phyloP scores from a whole-genome alignment of 2,113 vertebrate species.

The Pelobates fuscus region DNA sequence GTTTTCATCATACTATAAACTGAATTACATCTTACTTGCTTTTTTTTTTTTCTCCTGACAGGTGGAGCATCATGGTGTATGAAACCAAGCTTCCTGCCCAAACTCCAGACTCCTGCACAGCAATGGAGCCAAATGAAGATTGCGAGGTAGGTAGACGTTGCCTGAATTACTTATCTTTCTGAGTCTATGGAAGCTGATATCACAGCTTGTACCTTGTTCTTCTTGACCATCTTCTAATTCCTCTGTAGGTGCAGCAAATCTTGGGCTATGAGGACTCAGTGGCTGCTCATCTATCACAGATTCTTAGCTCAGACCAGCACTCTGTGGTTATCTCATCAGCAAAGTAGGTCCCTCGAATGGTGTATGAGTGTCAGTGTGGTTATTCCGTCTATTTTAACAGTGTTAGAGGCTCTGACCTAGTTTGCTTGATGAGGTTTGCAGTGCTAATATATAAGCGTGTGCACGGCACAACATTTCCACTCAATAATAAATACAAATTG shows the following conservation, averaged over 20 bases:
- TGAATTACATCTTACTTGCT: too few relatives aligned
- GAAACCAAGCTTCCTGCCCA: constrained; percentile 91
- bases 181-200: not conserved
- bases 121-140: constrained; percentile 88
- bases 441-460: too few relatives aligned
- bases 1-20: too few relatives aligned
- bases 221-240: not conserved
- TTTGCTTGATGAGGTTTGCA: too few relatives aligned
- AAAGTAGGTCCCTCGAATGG: constrained; percentile 70
- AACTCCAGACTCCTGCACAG: constrained; percentile 76
- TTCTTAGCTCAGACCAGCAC: constrained; percentile 95
- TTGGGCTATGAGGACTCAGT: constrained; percentile 96
- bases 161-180: not conserved
- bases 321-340: constrained; percentile 97
- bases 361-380: not conserved
- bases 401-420: too few relatives aligned
- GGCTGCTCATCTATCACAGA: constrained; percentile 93
- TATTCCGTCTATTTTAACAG: too few relatives aligned
- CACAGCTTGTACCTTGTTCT: too few relatives aligned
- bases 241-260: constrained; percentile 88
- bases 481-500: too few relatives aligned
- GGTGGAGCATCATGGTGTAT: constrained; percentile 98
- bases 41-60: too few relatives aligned
- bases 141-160: constrained; percentile 80
- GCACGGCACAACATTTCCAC: too few relatives aligned